Base-by-base conservation (phyloP, 2,113 vertebrate genomes). In the Eolophus roseicapilla region DNA sequence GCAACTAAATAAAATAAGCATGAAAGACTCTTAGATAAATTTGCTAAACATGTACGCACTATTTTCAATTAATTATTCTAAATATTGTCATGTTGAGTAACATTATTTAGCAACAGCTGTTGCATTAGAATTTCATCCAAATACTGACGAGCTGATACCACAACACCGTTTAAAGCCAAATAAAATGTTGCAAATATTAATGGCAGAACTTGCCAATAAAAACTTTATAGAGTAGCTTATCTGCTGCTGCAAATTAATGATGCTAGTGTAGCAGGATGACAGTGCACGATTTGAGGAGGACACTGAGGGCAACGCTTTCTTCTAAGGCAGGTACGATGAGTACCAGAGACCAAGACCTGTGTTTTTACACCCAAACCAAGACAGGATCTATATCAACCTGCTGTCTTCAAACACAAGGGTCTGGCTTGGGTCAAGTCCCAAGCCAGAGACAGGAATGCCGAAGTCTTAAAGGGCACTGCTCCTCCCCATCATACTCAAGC, bases 41-140 rank as follows among this genome's bases (percentile, higher is more conserved):
- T 65, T 82, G 80, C 49, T 80, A 63, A 74, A 80, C 6, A 27
- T 39, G 53, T 4, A 78, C 2, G 5, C 19, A 43, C 44, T 71
- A 65, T 80, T 94, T 94, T 88, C 63, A 80, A 73, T 64, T 3
- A 7, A 57, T 70, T 60, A 65, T 65, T 82, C 75, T 70, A 90
- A 94, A 85, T 55, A 91, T 31, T 77, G 67, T 70, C 94, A 96
- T 0, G 0, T 19, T 87, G 52, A 91, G 78, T 59, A 91, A 87
- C 71, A 63, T 31, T 90, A 74, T 80, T 94, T 77, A 93, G 75
- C 49, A 90, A 87, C 59, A 94, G 74, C 86, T 89, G 83, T 64
- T 79, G 35, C 74, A 60, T 52, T 89, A 69, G 63, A 80, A 65
- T 94, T 80, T 80, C 90, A 88, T 33, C 67, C 59, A 73, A 92